These are phyloP conservation scores for Choristoneura rosaceana DNA, from an alignment of 2,888 invertebrate species.

Conservation along the genomic window DNA sequence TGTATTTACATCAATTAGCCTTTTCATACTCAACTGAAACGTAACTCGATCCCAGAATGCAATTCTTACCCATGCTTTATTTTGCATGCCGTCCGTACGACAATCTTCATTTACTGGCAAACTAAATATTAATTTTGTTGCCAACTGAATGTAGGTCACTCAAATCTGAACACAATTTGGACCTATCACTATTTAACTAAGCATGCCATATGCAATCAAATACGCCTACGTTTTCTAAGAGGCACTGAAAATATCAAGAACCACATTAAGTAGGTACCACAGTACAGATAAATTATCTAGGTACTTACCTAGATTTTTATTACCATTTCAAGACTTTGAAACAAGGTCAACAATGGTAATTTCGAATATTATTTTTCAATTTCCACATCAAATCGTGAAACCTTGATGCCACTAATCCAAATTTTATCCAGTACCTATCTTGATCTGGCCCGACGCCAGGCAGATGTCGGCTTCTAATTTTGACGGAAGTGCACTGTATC, in stretches of 20 bases:
- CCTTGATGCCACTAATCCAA: slow-evolving; percentile 38
- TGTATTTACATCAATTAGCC: slow-evolving; percentile 75
- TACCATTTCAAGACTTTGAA: not conserved
- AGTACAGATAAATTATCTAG: too few relatives aligned
- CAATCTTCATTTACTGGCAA: slow-evolving; percentile 37
- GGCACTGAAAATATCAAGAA: not conserved
- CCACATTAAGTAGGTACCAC: too few relatives aligned
- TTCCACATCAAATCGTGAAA: slow-evolving; percentile 24
- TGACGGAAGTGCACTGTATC: slow-evolving; percentile 62
- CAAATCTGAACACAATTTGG: slow-evolving; percentile 9
- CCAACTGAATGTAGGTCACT: slow-evolving; percentile 25
- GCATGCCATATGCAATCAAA: not conserved
- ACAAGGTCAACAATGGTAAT: not conserved
- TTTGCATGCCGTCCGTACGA: slow-evolving; percentile 28
- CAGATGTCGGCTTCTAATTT: slow-evolving; percentile 55
- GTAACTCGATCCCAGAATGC: slow-evolving; percentile 72
- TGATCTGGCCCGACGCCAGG: slow-evolving; percentile 60
- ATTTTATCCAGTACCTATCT: slow-evolving; percentile 47
- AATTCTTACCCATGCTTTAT: slow-evolving; percentile 45
- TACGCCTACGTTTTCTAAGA: not conserved
- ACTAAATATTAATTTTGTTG: slow-evolving; percentile 30
- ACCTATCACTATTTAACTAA: not conserved
- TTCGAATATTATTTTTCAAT: slow-evolving; percentile 8
- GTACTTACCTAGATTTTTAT: too few relatives aligned
- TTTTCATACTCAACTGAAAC: slow-evolving; percentile 64